A percentile compares a stretch with the other conserved stretches of the same genome.
Conservation (phyloP, 2,888 invertebrate species). For the Pheosia gnoma region DNA sequence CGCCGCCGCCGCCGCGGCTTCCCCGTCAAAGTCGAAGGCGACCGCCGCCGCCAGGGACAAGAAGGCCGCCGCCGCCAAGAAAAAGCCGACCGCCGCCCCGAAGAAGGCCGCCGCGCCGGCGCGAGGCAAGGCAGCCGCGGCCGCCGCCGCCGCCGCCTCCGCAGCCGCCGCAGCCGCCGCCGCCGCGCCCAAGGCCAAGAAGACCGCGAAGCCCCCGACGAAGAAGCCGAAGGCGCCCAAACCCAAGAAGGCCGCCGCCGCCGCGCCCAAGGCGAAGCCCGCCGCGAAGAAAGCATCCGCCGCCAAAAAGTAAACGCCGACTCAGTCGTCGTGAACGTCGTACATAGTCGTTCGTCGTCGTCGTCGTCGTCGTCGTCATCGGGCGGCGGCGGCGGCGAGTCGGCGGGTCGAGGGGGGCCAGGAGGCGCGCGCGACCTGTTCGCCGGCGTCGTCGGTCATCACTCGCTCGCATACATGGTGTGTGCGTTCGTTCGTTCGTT, state of each 20-base stretch:
- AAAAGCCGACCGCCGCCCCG: constrained; percentile 43
- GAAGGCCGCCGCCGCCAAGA: constrained; percentile 48
- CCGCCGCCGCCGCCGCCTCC: constrained; percentile 9
- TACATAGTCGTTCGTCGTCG: not conserved
- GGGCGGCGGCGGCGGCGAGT: not conserved
- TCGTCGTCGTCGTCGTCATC: not conserved
- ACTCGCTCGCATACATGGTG: too few species aligned
- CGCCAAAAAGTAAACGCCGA: constrained; percentile 28
- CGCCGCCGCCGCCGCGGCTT: constrained; percentile 16
- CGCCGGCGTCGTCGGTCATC: constrained; percentile 2
- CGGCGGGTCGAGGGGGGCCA: not conserved
- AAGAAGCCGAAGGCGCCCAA: constrained; percentile 66
- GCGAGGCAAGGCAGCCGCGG: constrained; percentile 27
- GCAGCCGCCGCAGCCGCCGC: not conserved
- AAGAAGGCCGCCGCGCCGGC: constrained; percentile 40
- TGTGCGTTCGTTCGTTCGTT: too few species aligned
- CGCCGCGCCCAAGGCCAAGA: constrained; percentile 44
- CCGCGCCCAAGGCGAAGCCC: constrained; percentile 36
- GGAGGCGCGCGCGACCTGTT: constrained; percentile 2
- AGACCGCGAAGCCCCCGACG: constrained; percentile 50
- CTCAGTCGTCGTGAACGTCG: too few species aligned
- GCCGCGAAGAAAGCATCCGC: constrained; percentile 38
- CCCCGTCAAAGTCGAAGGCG: constrained; percentile 30
- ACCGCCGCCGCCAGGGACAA: constrained; percentile 36
- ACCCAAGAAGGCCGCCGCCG: constrained; percentile 51